Evolutionary conservation across 2,797 vertebrate genomes (phyloP), one percentile per base, ranked within the genome.

Genomic region (Parambassis ranga): DNA sequence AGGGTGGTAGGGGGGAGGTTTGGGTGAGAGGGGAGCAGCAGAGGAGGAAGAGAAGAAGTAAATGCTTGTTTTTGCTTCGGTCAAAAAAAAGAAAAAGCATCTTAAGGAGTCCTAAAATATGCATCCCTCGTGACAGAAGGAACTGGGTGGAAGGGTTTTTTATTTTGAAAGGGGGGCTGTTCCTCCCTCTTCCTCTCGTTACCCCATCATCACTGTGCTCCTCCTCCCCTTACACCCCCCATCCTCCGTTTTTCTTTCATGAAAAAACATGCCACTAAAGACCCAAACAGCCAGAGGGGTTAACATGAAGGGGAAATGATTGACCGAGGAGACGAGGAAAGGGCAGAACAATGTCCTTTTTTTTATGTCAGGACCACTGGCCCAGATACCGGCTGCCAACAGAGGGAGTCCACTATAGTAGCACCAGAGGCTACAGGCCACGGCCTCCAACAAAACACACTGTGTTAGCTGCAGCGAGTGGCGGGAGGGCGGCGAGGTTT

Each of bases 351-450:
- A 73, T 73, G 67, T 30, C 61, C 58, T 39, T 24, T 69, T 38
- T 65, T 79, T 82, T 77, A 59, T 75, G 75, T 78, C 66, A 68
- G 77, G 73, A 80, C 81, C 74, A 71, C 75, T 85, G 81, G 82
- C 88, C 86, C 74, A 84, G 81, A 85, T 85, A 68, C 50, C 20
- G 41, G 36, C 42, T 43, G 49, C 75, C 51, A 43, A 58, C 59
- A 26, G 14, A 55, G 33, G 44, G 33, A 64, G 27, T 71, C 60
- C 43, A 66, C 71, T 63, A 23, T 10, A 65, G 39, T 63, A 79
- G 42, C 68, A 75, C 77, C 82, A 65, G 66, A 63, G 73, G 76
- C 87, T 67, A 66, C 70, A 59, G 70, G 65, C 52, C 79, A 73
- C n/a, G 0, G 24, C 55, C 16, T 38, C 33, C 1, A 1, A 9